Conservation (phyloP, 2,113 vertebrate species). For the Corythornis madagascariensis region DNA sequence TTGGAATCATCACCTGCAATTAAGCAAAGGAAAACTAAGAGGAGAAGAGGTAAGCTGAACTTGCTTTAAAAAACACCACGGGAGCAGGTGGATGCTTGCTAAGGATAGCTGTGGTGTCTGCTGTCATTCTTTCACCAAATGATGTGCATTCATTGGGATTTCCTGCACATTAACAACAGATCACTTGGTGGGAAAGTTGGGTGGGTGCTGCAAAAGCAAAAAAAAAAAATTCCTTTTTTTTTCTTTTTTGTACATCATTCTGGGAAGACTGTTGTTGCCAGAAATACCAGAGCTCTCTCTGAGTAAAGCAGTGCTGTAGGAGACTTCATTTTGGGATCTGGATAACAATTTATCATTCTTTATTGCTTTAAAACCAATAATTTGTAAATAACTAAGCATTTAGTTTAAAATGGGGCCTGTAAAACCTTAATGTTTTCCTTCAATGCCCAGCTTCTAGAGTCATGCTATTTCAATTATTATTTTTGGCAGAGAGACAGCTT, state of each 20-base stretch:
- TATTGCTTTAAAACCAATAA: not conserved
- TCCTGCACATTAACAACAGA: constrained; percentile 43
- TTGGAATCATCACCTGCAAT: constrained; percentile 83
- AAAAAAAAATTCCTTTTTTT: not conserved
- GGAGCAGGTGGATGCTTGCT: constrained; percentile 77
- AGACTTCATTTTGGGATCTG: not conserved
- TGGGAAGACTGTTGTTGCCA: not conserved
- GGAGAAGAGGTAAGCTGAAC: constrained; percentile 74
- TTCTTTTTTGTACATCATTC: not conserved
- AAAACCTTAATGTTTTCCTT: not conserved
- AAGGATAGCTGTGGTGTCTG: constrained; percentile 45
- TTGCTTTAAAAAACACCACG: constrained; percentile 63
- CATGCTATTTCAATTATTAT: not conserved
- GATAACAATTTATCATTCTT: not conserved
- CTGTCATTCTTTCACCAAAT: constrained; percentile 66
- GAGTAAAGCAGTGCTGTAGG: not conserved
- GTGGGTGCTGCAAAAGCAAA: not conserved
- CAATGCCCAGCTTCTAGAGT: not conserved
- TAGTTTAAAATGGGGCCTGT: not conserved
- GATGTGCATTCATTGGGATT: constrained; percentile 34
- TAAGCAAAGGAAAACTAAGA: constrained; percentile 77
- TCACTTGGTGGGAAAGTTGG: constrained; percentile 37
- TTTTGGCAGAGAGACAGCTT: not conserved
- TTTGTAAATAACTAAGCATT: not conserved
- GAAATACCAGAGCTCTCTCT: not conserved